Percentiles rank a stretch among this genome's conserved stretches.
Evolutionary conservation across 2,888 invertebrate genomes (phyloP).

Genomic region (Blomia tropicalis): DNA sequence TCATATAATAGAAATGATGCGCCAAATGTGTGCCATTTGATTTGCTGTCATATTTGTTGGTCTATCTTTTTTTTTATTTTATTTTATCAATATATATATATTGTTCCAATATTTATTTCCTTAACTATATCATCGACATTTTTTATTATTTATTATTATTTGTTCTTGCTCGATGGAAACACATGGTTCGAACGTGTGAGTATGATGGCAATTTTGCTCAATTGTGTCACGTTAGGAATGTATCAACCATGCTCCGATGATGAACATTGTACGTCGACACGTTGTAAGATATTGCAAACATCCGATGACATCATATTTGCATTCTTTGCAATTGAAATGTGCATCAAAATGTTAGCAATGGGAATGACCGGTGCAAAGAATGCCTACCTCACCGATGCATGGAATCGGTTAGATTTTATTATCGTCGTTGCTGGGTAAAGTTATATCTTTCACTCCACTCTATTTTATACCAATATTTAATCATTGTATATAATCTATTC

Average conservation of each 20-base stretch:
- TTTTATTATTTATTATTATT: not conserved
- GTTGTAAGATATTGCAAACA: constrained; percentile 48
- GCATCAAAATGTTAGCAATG: constrained; percentile 96
- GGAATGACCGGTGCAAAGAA: constrained; percentile 73
- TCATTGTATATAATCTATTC: not conserved
- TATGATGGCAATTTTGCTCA: constrained; percentile 92
- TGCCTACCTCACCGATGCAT: constrained; percentile 90
- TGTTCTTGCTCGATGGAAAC: constrained; percentile 26
- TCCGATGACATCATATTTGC: constrained; percentile 97
- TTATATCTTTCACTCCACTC: constrained; percentile 25
- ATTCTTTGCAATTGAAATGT: constrained; percentile 94
- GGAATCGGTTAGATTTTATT: constrained; percentile 96
- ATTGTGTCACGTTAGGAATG: constrained; percentile 98
- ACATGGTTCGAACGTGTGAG: constrained; percentile 98
- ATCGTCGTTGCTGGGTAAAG: constrained; percentile 86
- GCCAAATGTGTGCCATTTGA: not conserved
- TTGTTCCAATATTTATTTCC: not conserved
- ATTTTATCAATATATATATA: not conserved
- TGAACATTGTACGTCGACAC: constrained; percentile 44
- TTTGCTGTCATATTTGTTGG: not conserved
- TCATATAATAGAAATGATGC: no score
- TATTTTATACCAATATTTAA: not conserved
- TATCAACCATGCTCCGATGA: constrained; percentile 97
- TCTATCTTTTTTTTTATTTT: constrained; percentile 4
- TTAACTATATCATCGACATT: not conserved